Evolutionary conservation across 2,797 vertebrate species (phyloP).

Genomic region (Nasua narica): DNA sequence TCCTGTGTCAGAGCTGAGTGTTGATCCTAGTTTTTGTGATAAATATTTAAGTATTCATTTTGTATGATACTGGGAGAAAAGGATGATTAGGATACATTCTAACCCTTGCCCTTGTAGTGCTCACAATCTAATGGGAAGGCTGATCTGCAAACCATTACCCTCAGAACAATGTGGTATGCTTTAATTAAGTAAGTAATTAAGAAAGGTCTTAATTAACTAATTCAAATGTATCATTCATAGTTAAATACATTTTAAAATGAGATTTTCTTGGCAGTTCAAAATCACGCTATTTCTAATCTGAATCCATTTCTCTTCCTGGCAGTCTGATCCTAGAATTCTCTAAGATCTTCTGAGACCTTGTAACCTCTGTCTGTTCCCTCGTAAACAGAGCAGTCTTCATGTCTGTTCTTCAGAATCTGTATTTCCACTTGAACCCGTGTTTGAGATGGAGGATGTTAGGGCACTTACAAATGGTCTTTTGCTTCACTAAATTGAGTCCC

Average conservation of each 20-base stretch:
- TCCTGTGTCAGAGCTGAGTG: not conserved
- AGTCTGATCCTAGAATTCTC: not conserved
- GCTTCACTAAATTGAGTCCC: slow-evolving; percentile 20
- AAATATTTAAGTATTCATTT: slow-evolving; percentile 32
- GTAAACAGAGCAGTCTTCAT: not conserved
- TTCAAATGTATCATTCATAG: not conserved
- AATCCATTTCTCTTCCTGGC: slow-evolving; percentile 1
- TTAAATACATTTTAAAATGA: slow-evolving; percentile 13
- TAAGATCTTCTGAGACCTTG: not conserved
- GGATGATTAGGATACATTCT: not conserved
- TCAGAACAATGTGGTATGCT: not conserved
- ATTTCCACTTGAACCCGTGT: slow-evolving; percentile 29
- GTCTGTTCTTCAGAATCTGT: not conserved
- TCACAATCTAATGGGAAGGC: not conserved
- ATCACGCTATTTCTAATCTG: not conserved
- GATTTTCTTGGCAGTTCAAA: not conserved
- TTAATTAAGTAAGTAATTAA: too few species aligned
- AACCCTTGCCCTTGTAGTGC: not conserved
- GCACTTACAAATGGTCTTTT: not conserved
- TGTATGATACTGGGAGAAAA: not conserved
- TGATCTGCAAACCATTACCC: not conserved
- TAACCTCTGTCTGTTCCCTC: not conserved
- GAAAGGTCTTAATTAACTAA: slow-evolving; percentile 46
- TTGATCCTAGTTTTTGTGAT: not conserved
- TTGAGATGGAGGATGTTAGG: not conserved